Evolutionary conservation across 2,888 invertebrate species (phyloP).

Genomic region (Drosophila eohydei): DNA sequence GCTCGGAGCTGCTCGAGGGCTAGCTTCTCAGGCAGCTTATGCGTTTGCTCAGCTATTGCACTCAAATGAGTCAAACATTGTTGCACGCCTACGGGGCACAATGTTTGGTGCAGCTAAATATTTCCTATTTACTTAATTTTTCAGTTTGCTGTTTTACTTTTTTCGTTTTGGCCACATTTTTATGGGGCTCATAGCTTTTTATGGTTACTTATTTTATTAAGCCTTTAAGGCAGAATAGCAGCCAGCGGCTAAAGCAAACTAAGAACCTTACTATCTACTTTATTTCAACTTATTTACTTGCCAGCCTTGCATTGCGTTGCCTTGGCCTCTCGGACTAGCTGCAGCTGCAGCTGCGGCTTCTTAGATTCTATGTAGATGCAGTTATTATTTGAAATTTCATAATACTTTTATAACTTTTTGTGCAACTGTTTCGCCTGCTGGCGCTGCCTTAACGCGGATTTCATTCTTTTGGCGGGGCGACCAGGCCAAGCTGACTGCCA

Average conservation of each 20-base stretch:
- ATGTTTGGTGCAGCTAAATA: conserved; percentile 19
- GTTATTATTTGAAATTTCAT: conserved; percentile 79
- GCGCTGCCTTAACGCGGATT: conserved; percentile 72
- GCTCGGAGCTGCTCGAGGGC: conserved; percentile 28
- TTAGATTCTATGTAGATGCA: conserved; percentile 58
- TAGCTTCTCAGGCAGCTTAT: background rate
- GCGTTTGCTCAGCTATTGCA: conserved; percentile 49
- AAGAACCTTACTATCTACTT: conserved; percentile 56
- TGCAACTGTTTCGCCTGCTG: conserved; percentile 65
- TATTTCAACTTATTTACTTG: conserved; percentile 69
- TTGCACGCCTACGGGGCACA: conserved; percentile 42
- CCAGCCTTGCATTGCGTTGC: conserved; percentile 13
- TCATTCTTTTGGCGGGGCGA: conserved; percentile 52
- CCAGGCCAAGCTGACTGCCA: conserved; percentile 4
- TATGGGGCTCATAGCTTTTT: conserved; percentile 70
- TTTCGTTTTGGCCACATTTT: conserved; percentile 51
- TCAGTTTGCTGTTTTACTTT: conserved; percentile 14
- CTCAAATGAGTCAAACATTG: conserved; percentile 52
- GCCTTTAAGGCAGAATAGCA: conserved; percentile 26
- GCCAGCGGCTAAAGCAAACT: conserved; percentile 32
- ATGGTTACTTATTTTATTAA: conserved; percentile 72
- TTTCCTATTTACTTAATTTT: conserved; percentile 14
- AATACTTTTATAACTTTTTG: conserved; percentile 78
- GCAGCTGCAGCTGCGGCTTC: conserved; percentile 38
- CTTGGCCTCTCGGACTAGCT: conserved; percentile 27